phyloP scores from a whole-genome alignment of 2,797 vertebrate species.

The Emydoidea blandingii region DNA sequence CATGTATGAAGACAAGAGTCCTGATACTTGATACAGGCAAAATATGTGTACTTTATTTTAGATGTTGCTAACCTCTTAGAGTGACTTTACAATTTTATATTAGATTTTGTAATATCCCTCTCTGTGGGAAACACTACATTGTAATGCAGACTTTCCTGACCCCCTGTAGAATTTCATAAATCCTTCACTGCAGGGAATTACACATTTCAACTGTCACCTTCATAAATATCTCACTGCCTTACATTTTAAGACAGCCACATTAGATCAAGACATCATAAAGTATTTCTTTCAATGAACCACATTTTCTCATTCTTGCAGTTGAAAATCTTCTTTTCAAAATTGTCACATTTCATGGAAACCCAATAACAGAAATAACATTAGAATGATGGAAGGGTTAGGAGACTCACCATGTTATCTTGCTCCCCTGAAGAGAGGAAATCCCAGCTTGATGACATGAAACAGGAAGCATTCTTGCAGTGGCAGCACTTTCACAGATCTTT shows the following conservation, averaged over 20 bases:
- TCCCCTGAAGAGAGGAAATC: background rate
- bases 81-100: background rate
- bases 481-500: background rate
- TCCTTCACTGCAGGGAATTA: constrained; percentile 43
- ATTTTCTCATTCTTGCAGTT: background rate
- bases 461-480: constrained; percentile 4
- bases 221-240: background rate
- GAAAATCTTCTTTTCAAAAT: background rate
- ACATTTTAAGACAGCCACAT: constrained; percentile 1
- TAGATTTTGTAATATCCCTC: constrained; percentile 40
- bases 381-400: background rate
- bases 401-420: background rate
- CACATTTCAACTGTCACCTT: constrained; percentile 3
- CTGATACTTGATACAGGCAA: background rate
- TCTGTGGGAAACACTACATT: constrained; percentile 55
- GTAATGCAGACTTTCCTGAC: constrained; percentile 38
- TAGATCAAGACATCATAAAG: background rate
- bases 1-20: background rate
- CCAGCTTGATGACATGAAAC: background rate
- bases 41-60: constrained; percentile 5
- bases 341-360: background rate
- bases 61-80: background rate
- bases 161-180: constrained; percentile 64
- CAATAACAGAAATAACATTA: background rate
- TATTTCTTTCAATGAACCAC: background rate